Percentiles rank a stretch among this genome's conserved stretches.
Conservation (phyloP, 2,113 vertebrate species). For the Cochlearius cochlearius region DNA sequence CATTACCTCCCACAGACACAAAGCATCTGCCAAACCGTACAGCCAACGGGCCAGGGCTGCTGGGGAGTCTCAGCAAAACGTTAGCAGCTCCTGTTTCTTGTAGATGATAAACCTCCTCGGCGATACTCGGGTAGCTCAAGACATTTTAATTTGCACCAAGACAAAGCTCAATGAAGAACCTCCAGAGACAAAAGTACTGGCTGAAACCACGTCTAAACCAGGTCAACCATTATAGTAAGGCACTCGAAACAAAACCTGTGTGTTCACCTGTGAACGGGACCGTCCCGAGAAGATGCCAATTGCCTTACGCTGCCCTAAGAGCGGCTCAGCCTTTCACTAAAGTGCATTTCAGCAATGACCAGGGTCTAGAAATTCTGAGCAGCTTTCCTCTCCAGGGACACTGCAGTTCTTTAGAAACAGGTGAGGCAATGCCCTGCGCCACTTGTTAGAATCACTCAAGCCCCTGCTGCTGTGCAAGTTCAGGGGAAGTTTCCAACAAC, state of each 20-base stretch:
- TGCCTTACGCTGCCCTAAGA: not conserved
- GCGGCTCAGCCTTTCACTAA: not conserved
- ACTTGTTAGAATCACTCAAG: not conserved
- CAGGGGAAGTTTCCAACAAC: not conserved
- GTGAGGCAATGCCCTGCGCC: not conserved
- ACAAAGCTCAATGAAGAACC: not conserved
- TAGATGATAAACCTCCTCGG: rapidly evolving
- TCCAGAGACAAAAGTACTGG: not conserved
- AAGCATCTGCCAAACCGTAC: not conserved
- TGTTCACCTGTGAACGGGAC: rapidly evolving
- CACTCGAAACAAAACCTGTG: rapidly evolving
- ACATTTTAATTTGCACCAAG: not conserved
- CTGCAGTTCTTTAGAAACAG: not conserved
- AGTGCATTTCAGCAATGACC: not conserved
- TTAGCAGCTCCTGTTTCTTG: not conserved
- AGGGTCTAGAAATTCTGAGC: not conserved
- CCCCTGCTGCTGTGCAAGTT: no score
- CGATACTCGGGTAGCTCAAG: rapidly evolving
- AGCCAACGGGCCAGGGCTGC: not conserved
- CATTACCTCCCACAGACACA: not conserved
- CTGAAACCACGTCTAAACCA: not conserved
- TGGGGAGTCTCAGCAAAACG: rapidly evolving
- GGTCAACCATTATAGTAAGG: not conserved
- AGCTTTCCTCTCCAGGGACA: not conserved
- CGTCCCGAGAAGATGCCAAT: not conserved